phyloP scores from a whole-genome alignment of 2,797 vertebrate species.

The Neomorphus geoffroyi region DNA sequence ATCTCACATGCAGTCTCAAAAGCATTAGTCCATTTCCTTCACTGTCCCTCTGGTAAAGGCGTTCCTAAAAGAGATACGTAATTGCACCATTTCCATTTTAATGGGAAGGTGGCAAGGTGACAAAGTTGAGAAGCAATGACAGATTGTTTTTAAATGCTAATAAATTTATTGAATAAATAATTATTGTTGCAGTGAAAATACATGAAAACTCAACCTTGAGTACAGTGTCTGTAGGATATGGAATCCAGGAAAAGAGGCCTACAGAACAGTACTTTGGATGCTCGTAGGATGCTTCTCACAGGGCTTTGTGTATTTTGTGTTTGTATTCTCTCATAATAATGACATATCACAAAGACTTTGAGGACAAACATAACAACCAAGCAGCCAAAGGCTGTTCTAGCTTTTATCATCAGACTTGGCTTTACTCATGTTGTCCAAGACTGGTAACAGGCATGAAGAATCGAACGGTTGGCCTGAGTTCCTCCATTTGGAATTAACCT shows the following conservation, averaged over 20 bases:
- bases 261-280: neutral
- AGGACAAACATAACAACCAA: neutral
- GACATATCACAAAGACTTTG: neutral
- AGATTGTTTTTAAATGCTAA: neutral
- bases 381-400: neutral
- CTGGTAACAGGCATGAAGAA: neutral
- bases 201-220: neutral
- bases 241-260: neutral
- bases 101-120: neutral
- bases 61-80: neutral
- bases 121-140: neutral
- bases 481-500: neutral
- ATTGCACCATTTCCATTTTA: neutral
- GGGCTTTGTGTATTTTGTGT: neutral
- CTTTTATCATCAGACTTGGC: conserved; percentile 4
- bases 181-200: neutral
- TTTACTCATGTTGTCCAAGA: neutral
- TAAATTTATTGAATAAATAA: neutral
- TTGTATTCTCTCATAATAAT: neutral
- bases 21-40: neutral
- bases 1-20: neutral
- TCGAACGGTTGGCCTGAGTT: neutral
- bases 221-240: neutral
- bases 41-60: neutral
- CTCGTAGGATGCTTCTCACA: neutral